Base-by-base conservation (phyloP, 2,888 invertebrate genomes). In the Cryptocheilus praepositus region DNA sequence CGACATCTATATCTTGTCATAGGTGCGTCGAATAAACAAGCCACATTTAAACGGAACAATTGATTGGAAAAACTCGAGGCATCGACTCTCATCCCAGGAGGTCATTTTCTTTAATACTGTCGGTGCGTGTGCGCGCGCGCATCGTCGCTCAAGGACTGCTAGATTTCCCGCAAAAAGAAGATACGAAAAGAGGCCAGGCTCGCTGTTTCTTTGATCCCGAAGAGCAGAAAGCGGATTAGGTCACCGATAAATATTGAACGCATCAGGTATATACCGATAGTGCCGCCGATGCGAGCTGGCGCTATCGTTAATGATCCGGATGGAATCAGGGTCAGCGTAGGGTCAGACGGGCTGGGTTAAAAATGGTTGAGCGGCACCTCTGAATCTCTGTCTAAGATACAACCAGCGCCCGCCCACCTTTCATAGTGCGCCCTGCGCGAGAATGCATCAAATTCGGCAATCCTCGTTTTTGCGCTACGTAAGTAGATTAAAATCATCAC, bases 371-470 rank as follows among this genome's bases (percentile, higher is more conserved):
- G 36, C 63, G 45, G 18, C 67, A 61, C 65, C 59, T 64, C 36
- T 70, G 69, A 65, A 76, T 76, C 71, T 76, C 53, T n/a, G n/a
- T 21, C 67, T 44, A n/a, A 61, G 64, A 64, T 65, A 73, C 44
- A 45, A 53, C 51, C 58, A n/a, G 55, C 4, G 7, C 36, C 43
- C 62, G 25, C 21, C 64, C 51, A 49, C 19, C n/a, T 61, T 5
- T 8, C 25, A 5, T 25, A 25, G 25, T 25, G 25, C 25, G 56
- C 13, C 8, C 13, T 36, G 11, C 36, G 11, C 11, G 36, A 2
- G 36, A 36, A 36, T 36, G 13, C 13, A 36, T 36, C 7, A 7
- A 11, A 36, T 7, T 36, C 36, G 13, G 36, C 36, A 8, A 36
- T 36, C 8, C 25, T 11, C 36, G 8, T 4, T 36, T 36, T 7